Base-by-base conservation (phyloP, 2,888 invertebrate genomes). In the Campoplex nolae region DNA sequence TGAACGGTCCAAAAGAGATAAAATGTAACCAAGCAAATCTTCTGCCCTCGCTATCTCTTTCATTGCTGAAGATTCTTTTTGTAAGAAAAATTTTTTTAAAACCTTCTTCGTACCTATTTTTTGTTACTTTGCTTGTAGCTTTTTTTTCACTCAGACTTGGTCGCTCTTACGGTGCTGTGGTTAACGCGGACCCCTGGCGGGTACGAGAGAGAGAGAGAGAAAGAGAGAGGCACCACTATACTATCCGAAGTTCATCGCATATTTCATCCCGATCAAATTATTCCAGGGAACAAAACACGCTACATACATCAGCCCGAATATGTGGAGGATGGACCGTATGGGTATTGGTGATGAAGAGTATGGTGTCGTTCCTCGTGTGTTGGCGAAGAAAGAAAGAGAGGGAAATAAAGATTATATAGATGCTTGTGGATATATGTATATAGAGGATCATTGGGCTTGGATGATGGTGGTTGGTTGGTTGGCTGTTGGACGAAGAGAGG, bases 211-310 rank as follows among this genome's bases (percentile, higher is more conserved):
- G 65, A 83, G 83, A 58, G 65, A 68, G 35, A 70, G 35, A 79
- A 65, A 75, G 51, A 65, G 73, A 35, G 88, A 89, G 89, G 88
- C 88, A 45, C 83, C 88, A 88, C 88, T 91, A 91, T 91, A 88
- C 88, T 91, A 91, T 91, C 89, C 88, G 88, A 88, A 89, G 89
- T 90, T 90, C 90, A 91, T 91, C 91, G 91, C 90, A 91, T 91
- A 91, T 91, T 91, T 90, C 90, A 90, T 90, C 88, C 90, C 90
- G 90, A 91, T 90, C 90, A 91, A 91, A 91, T 91, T 91, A 91
- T 91, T 91, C 90, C 89, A 84, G 83, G 88, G 89, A 91, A 90
- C 89, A 90, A 91, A 91, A 91, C 90, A 90, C 88, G 90, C 86
- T 88, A 88, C 85, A 88, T 87, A 88, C 86, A 90, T 90, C 86